These are phyloP conservation scores for Graphium colonna DNA, from an alignment of 2,888 invertebrate species.

Conservation along the genomic window DNA sequence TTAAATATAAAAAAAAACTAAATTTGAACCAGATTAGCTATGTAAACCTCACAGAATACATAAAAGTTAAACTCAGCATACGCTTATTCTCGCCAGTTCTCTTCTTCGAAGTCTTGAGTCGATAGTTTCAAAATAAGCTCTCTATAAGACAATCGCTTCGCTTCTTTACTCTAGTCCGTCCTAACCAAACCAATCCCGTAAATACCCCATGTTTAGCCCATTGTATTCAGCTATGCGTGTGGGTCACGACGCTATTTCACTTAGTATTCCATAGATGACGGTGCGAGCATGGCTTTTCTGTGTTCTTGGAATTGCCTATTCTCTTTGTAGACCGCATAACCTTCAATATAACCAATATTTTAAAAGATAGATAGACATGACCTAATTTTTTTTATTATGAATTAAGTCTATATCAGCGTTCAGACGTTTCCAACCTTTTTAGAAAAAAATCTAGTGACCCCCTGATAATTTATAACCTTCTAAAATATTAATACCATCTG, in stretches of 20 bases:
- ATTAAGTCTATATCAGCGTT: neutral
- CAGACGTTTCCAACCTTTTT: too few species aligned
- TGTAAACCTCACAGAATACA: too few species aligned
- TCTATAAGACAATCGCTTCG: neutral
- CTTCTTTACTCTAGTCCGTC: neutral
- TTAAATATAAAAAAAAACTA: too few species aligned
- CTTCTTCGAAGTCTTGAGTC: too few species aligned
- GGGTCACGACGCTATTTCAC: conserved; percentile 14
- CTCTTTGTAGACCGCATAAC: neutral
- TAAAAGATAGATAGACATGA: too few species aligned
- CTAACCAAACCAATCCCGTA: conserved; percentile 13
- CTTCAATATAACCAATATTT: too few species aligned
- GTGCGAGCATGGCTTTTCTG: conserved; percentile 1
- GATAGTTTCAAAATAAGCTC: too few species aligned
- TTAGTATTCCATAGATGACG: conserved; percentile 14
- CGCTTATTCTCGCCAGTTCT: too few species aligned
- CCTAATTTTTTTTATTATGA: neutral
- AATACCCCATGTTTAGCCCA: conserved; percentile 24
- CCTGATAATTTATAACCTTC: too few species aligned
- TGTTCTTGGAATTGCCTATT: conserved; percentile 1
- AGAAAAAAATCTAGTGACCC: neutral
- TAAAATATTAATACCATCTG: too few species aligned
- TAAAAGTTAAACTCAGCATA: too few species aligned
- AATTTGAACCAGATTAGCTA: too few species aligned
- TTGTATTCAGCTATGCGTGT: conserved; percentile 28